Conservation (phyloP, 2,888 invertebrate genomes). For the Drosophila vallismaia region DNA sequence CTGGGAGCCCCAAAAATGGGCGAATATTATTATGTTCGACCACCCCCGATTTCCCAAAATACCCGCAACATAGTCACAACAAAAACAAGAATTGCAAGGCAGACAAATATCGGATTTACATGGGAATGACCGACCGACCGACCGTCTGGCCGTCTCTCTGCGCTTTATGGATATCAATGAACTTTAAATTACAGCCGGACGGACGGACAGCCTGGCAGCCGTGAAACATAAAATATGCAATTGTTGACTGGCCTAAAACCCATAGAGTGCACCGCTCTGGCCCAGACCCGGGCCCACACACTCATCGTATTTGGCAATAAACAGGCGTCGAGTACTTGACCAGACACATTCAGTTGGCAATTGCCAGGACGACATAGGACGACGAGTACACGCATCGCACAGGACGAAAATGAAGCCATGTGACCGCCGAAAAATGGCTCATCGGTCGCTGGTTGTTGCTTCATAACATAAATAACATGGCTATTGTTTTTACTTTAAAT, state of each 20-base stretch:
- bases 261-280: constrained; percentile 40
- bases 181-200: constrained; percentile 68
- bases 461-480: constrained; percentile 69
- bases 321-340: constrained; percentile 46
- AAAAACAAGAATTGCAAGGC: constrained; percentile 56
- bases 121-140: constrained; percentile 24
- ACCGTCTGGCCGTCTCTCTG: constrained; percentile 34
- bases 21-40: constrained; percentile 32
- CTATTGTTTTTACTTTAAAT: constrained; percentile 60
- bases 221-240: constrained; percentile 61
- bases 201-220: constrained; percentile 36
- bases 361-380: constrained; percentile 48
- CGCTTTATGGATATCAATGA: constrained; percentile 78
- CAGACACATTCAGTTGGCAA: constrained; percentile 76
- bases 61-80: constrained; percentile 64
- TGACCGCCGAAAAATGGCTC: constrained; percentile 35
- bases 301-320: constrained; percentile 43
- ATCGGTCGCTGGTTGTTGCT: constrained; percentile 35
- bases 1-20: constrained; percentile 9
- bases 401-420: constrained; percentile 24
- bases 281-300: constrained; percentile 1
- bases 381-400: constrained; percentile 24
- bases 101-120: constrained; percentile 56
- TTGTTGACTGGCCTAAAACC: constrained; percentile 64
- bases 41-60: constrained; percentile 22